Base-by-base conservation (phyloP, 2,113 vertebrate species). In the Oxyura jamaicensis region DNA sequence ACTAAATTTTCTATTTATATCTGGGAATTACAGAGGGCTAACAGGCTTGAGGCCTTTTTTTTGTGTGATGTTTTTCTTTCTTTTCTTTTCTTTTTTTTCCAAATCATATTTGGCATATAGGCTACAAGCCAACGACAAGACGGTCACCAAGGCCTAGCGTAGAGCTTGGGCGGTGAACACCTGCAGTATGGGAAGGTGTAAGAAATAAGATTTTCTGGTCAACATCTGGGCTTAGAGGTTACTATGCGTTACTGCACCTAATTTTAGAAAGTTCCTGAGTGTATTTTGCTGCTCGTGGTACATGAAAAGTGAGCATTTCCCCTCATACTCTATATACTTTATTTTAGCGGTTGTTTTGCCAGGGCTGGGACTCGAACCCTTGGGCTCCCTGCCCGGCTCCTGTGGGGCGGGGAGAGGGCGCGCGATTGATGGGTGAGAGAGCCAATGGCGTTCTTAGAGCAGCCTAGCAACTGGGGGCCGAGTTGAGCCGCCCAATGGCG, bases 351-450 rank as follows among this genome's bases (percentile, higher is more conserved):
- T 3, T 26, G 16, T 36, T 83, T 52, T 44, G 60, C 33, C 5
- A 25, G 11, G 9, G 5, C 15, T 7, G n/a, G 29, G 41, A 9
- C 33, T 85, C 56, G 56, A 91, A 75, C 62, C 14, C 0, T 1
- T 0, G 0, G 1, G 0, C 2, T 3, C 7, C 0, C 8, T 3
- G 1, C 18, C 20, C 20, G 2, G 23, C 59, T 6, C 6, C 28
- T 1, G 18, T 18, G 25, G 53, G 39, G 77, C 3, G 31, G 84
- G 8, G 62, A 11, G 63, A 6, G 12, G 14, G 12, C 41, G 12
- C 13, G 6, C 13, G 85, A 97, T 65, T 44, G 96, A 83, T 14
- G 77, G 33, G 8, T 9, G 11, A 4, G 19, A 21, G 52, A 90
- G 2, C 95, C 95, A 96, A 88, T 94, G 23, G 35, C 4, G 1